A percentile compares a stretch with the other conserved stretches of the same genome.
These are phyloP conservation scores for Drosophila paranaensis DNA, from an alignment of 2,888 invertebrate species.

Conservation along the genomic window DNA sequence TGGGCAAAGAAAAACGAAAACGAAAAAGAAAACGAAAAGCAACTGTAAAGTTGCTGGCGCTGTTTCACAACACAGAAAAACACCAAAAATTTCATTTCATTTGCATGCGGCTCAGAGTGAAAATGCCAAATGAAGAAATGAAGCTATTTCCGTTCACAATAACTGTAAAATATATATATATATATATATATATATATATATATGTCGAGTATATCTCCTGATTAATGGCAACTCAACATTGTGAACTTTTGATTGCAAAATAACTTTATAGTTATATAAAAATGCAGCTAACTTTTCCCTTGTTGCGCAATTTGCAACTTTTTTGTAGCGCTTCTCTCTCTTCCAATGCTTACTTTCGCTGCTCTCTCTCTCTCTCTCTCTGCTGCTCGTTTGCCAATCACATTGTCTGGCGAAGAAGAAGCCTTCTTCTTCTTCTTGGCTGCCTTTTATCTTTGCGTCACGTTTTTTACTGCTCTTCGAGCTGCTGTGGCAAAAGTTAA, in stretches of 20 bases:
- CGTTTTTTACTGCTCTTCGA: neutral
- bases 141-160: slow-evolving; percentile 31
- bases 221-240: slow-evolving; percentile 4
- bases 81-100: slow-evolving; percentile 48
- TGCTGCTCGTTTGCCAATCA: neutral
- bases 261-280: neutral
- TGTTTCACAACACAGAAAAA: slow-evolving; percentile 29
- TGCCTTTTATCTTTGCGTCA: neutral
- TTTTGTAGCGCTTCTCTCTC: neutral
- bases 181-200: neutral
- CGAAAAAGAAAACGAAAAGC: neutral
- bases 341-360: neutral
- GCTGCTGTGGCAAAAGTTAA: neutral
- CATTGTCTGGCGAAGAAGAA: slow-evolving; percentile 2
- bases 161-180: neutral
- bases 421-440: neutral
- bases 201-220: neutral
- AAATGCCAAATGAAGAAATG: slow-evolving; percentile 25
- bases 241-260: slow-evolving; percentile 2
- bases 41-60: slow-evolving; percentile 20
- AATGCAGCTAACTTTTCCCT: neutral
- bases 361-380: neutral
- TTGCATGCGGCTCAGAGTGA: slow-evolving; percentile 51
- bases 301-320: slow-evolving; percentile 2
- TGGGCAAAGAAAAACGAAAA: neutral